Evolutionary conservation across 1,140 invertebrate species (phyloP), one percentile per base, ranked within the genome.

Genomic region (Procambarus clarkii): DNA sequence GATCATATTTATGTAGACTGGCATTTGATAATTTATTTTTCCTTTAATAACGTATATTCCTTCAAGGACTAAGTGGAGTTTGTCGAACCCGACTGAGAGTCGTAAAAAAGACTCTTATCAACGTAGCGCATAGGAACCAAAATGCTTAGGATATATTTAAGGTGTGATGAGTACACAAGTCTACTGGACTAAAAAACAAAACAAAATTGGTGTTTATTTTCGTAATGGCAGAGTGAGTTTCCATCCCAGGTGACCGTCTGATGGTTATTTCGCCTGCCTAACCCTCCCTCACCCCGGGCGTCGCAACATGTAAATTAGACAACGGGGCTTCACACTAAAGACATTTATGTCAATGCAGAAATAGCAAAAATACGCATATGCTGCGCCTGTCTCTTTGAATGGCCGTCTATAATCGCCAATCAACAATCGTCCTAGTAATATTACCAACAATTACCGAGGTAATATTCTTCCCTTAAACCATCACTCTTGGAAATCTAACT

Each of bases 31-130:
- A 85, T 71, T 85, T 85, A 71, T 85, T 85, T 71, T 45, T 69
- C 48, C 64, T 85, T 4, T 71, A 85, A 85, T 74, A 85, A 85
- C 83, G 48, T 85, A 85, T 48, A 74, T 48, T 48, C 74, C 69
- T 24, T 71, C 44, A 48, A 18, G 71, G 64, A 34, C 18, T 46
- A 86, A 69, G 21, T 64, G 64, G 64, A 9, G 34, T 46, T 45
- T 81, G 48, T 45, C 34, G 21, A 24, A 81, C 54, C 79, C 11
- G 5, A 34, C 54, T 3, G 82, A 44, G 11, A 2, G 21, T 46
- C 48, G 79, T 15, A 58, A 81, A 18, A 48, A 15, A 58, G 45
- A 11, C 8, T 34, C 77, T 79, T 79, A 46, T 34, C 8, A 15
- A 46, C 44, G 45, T 3, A 8, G 77, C n/a, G 4, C 45, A 4